Evolutionary conservation across 2,113 vertebrate genomes (phyloP).

Genomic region (Tachuris rubrigastra): DNA sequence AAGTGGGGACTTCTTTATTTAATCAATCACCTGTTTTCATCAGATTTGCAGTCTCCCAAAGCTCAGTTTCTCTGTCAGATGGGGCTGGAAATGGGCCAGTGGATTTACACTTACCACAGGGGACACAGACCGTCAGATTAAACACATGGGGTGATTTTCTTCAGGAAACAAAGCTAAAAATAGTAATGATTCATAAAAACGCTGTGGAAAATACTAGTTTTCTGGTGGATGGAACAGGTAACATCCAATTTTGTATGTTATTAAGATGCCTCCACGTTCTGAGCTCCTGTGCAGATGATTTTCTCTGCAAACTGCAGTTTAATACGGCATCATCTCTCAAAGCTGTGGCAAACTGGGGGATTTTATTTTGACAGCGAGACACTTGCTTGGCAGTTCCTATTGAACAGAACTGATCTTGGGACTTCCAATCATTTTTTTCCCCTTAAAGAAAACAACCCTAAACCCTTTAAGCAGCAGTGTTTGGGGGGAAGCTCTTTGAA

Average conservation of each 20-base stretch:
- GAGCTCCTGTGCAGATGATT: neutral
- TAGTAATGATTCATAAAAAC: neutral
- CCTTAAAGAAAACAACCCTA: neutral
- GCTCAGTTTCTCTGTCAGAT: neutral
- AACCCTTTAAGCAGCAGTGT: neutral
- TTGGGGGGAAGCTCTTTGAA: neutral
- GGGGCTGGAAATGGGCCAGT: neutral
- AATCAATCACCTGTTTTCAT: neutral
- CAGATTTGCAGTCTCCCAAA: neutral
- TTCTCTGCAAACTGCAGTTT: neutral
- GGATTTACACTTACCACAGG: neutral
- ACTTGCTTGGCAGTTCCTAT: neutral
- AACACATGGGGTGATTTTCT: neutral
- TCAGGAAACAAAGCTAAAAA: constrained; percentile 34
- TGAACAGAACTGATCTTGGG: neutral
- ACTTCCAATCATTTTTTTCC: neutral
- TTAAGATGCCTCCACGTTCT: neutral
- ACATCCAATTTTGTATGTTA: neutral
- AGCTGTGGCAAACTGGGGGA: neutral
- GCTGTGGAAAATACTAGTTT: neutral
- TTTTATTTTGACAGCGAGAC: neutral
- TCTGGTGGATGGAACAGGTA: constrained; percentile 10
- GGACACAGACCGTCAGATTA: neutral
- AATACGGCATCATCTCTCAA: accelerated
- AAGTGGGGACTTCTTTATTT: neutral